These are phyloP conservation scores for Uropetala carovei DNA, from an alignment of 2,888 invertebrate genomes.

Conservation along the genomic window DNA sequence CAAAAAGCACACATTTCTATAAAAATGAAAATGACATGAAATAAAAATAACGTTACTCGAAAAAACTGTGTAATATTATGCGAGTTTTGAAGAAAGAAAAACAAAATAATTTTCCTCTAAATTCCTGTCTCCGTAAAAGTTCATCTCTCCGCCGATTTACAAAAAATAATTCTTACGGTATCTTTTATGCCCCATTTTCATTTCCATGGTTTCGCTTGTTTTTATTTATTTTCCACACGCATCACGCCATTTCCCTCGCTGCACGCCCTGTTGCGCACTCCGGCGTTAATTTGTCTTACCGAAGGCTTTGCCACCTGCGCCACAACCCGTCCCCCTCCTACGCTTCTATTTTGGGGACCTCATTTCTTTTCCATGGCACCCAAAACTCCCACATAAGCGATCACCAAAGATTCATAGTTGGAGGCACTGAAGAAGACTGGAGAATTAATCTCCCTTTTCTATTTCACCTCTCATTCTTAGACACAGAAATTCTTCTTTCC, in stretches of 20 bases:
- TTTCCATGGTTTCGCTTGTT: not conserved
- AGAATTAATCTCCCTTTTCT: not conserved
- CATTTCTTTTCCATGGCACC: not conserved
- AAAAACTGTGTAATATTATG: not conserved
- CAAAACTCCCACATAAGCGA: not conserved
- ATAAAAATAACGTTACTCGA: not conserved
- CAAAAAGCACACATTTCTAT: no score
- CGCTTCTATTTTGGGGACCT: not conserved
- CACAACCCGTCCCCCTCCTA: not conserved
- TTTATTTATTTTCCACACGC: not conserved
- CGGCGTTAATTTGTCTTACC: not conserved
- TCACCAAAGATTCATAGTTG: not conserved
- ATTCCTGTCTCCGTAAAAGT: not conserved
- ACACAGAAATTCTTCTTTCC: no score
- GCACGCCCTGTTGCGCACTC: not conserved
- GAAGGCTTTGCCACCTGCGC: conserved; percentile 8
- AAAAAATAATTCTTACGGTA: not conserved
- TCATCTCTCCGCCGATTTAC: not conserved
- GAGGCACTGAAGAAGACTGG: not conserved
- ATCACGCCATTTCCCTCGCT: not conserved
- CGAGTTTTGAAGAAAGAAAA: not conserved
- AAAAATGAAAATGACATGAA: no score
- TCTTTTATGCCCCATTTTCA: not conserved
- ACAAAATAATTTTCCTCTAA: not conserved
- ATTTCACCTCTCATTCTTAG: not conserved